Evolutionary conservation across 2,113 vertebrate genomes (phyloP), one percentile per base, ranked within the genome.

Genomic region (Hippopotamus amphibius): DNA sequence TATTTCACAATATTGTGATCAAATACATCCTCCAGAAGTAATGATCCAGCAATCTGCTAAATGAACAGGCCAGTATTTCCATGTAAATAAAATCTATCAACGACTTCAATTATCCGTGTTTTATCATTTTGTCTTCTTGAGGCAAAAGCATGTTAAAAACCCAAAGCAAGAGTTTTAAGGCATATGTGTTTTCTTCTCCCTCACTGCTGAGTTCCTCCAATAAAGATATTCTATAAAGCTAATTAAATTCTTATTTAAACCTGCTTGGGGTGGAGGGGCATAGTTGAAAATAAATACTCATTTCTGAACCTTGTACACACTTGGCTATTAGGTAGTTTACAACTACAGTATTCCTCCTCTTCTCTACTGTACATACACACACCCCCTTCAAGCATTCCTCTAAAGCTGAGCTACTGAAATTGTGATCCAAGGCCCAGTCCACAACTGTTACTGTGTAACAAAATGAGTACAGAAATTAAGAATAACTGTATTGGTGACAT

Each of bases 21-120:
- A 92, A 96, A 97, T 79, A 87, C 59, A 92, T 88, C 76, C 90
- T 96, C 65, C 90, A 95, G 53, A 92, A 92, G 55, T 69, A 97
- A 96, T 81, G 77, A 96, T 96, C 94, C 90, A 94, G 74, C 66
- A 95, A 89, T 84, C 68, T 95, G 90, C 86, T 89, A 95, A 97
- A 97, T 92, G 93, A 97, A 83, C 74, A 96, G 43, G 72, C 69
- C 46, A 89, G 48, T 92, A 91, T 88, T 82, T 81, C 71, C 30
- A 92, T 48, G 22, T 93, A 97, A 95, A 96, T 96, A 95, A 97
- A 87, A 96, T 71, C 84, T 65, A 96, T 91, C 86, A 68, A 85
- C 85, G 69, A 93, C 86, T 96, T 86, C 24, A 50, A 82, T 76
- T 53, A 37, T 37, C 85, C 72, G 48, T 11, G 55, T 66, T 93